Evolutionary conservation across 2,797 vertebrate species (phyloP).

Genomic region (Florisuga fusca): DNA sequence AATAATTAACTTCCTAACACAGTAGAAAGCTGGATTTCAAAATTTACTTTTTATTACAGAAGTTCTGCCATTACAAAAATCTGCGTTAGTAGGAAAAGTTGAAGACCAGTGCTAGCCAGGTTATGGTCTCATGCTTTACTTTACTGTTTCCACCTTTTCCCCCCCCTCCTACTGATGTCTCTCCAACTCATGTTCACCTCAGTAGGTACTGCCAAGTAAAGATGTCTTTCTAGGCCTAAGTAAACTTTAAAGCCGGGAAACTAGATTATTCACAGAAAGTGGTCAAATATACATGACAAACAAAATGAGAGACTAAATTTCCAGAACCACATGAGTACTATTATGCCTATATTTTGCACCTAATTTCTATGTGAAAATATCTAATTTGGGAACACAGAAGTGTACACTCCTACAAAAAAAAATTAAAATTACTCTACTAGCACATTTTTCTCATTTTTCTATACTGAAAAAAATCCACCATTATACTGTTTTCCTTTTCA

Average conservation of each 20-base stretch:
- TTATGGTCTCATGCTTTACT: not conserved
- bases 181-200: not conserved
- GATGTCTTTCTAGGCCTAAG: not conserved
- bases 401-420: not conserved
- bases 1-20: not conserved
- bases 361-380: not conserved
- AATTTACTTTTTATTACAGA: not conserved
- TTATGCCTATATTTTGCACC: not conserved
- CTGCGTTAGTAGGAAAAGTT: not conserved
- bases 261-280: not conserved
- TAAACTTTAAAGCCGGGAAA: not conserved
- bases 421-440: not conserved
- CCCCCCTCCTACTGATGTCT: not conserved
- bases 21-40: not conserved
- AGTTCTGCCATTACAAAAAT: not conserved
- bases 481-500: not conserved
- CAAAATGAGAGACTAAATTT: not conserved
- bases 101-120: not conserved
- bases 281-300: not conserved
- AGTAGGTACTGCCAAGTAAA: not conserved
- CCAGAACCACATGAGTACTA: not conserved
- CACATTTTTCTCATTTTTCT: not conserved
- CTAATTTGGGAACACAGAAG: not conserved
- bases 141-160: not conserved
- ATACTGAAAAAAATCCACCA: not conserved